Evolutionary conservation across 2,888 invertebrate species (phyloP), one percentile per base, ranked within the genome.

Genomic region (Drosophila parthenogenetica): DNA sequence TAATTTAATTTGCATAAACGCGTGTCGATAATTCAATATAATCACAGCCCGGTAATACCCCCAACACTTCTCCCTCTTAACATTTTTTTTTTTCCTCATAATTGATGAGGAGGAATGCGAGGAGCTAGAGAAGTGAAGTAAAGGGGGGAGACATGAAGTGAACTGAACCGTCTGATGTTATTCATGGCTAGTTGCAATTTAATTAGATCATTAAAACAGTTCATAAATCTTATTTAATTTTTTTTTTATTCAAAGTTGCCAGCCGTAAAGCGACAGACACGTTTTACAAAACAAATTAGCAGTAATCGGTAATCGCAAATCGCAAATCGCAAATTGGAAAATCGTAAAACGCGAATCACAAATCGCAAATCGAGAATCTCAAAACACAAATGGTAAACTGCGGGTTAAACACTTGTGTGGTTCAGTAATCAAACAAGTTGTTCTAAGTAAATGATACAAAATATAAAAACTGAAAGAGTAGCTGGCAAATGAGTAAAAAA

Each of bases 141-240:
- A 29, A 29, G 29, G 8, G 29, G 29, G 2, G 8, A 29, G 42
- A 42, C 35, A 22, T 45, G 76, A 59, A 58, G 62, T 77, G 71
- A 72, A 74, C 61, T 71, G 71, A 79, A 69, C 64, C 69, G 72
- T 25, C 64, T 59, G 81, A 74, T 75, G 77, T 70, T 82, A 87
- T 87, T 87, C 86, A 85, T 71, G 86, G 88, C 89, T 87, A 83
- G 88, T 79, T 85, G 85, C 84, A 76, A 85, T 89, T 90, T 89
- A 91, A 91, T 89, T 90, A 86, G 85, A 89, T 88, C 84, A 81
- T 89, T 90, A 87, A 89, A 80, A 71, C 82, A 78, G 81, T 81
- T 79, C 82, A 90, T 90, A 91, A 90, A 90, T 90, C 90, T 90
- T 85, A 22, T 22, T 22, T 29, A 29, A 29, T 29, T 29, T 29